Percentiles rank a stretch among this genome's conserved stretches.
These are phyloP conservation scores for Tetragnatha montana DNA, from an alignment of 2,888 invertebrate species.

Conservation along the genomic window DNA sequence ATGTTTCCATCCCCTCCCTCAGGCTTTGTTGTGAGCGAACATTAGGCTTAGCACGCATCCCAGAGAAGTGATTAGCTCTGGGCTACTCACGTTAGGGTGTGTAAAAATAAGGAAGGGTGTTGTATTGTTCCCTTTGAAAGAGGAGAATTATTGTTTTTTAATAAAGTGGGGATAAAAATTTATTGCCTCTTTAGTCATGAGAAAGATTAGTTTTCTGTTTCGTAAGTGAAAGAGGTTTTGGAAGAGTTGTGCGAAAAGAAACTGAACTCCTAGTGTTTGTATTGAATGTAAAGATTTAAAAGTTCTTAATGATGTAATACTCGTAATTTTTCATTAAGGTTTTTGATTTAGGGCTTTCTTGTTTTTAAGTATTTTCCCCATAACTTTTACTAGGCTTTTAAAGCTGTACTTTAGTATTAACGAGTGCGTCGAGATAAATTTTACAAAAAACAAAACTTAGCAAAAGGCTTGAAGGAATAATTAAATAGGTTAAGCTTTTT, in stretches of 20 bases:
- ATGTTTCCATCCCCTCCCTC: background rate
- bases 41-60: background rate
- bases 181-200: background rate
- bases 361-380: too few species aligned
- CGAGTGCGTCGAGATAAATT: too few species aligned
- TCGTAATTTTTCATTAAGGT: too few species aligned
- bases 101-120: constrained; percentile 10
- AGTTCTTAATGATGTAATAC: too few species aligned
- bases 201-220: background rate
- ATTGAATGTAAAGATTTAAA: too few species aligned
- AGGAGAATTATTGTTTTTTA: background rate
- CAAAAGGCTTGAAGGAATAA: too few species aligned
- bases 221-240: background rate
- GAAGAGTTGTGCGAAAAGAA: background rate
- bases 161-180: constrained; percentile 14
- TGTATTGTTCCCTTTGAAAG: constrained; percentile 11
- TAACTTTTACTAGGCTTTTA: too few species aligned
- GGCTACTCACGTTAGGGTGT: background rate
- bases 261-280: background rate
- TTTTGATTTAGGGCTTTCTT: too few species aligned
- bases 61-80: constrained; percentile 5
- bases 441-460: too few species aligned
- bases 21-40: constrained; percentile 3
- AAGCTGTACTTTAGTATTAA: too few species aligned
- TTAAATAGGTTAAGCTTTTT: too few species aligned